Base-by-base conservation (phyloP, 2,888 invertebrate genomes). In the Sclerodermus sp. region DNA sequence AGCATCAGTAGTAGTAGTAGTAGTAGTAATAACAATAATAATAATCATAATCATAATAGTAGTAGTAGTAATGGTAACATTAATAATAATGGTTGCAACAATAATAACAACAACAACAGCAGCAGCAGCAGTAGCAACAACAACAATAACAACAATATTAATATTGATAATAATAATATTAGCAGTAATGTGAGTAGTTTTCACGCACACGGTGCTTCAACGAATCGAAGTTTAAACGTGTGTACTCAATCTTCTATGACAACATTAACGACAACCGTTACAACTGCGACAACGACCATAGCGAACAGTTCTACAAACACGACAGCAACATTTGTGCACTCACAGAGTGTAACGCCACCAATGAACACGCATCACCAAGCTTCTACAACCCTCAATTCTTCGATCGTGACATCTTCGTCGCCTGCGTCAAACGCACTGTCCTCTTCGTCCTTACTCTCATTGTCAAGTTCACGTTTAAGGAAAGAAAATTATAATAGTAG, bases 221-320 rank as follows among this genome's bases (percentile, higher is more conserved):
- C 62, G n/a, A 61, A 58, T 44, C 57, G 70, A 16, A 59, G 63
- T 15, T 32, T 30, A 12, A 34, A n/a, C n/a, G n/a, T n/a, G n/a
- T n/a, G n/a, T n/a, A n/a, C n/a, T n/a, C n/a, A n/a, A n/a, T n/a
- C n/a, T n/a, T n/a, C 41, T 1, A 9, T 43, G 5, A 36, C 51
- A 34, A 49, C 59, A 47, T 49, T 62, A 42, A 47, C 64, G 42
- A 57, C 49, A 30, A 67, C 73, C 47, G 43, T 58, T 47, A 65
- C 68, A 6, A 62, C 70, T 31, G 51, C 62, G 45, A 52, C 63
- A 49, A 46, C 62, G 46, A 68, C 68, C 45, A 63, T 71, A 49
- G 67, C 71, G 55, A 58, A n/a, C n/a, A n/a, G n/a, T n/a, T n/a
- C n/a, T n/a, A n/a, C n/a, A n/a, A n/a, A n/a, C n/a, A n/a, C n/a